A percentile compares a stretch with the other conserved stretches of the same genome.
phyloP scores from a whole-genome alignment of 2,888 invertebrate species.

The Pollenia labialis region DNA sequence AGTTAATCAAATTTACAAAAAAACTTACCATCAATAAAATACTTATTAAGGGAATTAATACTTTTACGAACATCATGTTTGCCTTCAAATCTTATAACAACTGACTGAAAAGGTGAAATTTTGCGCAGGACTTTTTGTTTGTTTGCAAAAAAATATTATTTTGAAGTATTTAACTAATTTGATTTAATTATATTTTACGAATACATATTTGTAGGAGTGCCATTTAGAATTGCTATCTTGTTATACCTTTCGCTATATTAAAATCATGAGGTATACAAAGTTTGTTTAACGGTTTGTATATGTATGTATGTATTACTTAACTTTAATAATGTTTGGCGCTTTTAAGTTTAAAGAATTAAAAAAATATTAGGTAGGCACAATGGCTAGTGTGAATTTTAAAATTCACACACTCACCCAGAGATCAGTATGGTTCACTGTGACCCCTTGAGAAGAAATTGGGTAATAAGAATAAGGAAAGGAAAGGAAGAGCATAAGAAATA shows the following conservation, averaged over 20 bases:
- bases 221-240: slow-evolving; percentile 10
- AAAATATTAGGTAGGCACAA: no score
- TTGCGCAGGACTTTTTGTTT: background rate
- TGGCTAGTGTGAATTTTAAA: no score
- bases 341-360: no score
- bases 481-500: no score
- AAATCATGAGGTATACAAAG: background rate
- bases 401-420: no score
- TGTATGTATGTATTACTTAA: background rate
- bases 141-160: background rate
- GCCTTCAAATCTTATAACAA: slow-evolving; percentile 22
- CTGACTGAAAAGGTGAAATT: slow-evolving; percentile 6
- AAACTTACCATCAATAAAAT: slow-evolving; percentile 41
- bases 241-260: background rate
- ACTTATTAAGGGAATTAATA: background rate
- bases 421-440: no score
- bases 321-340: background rate
- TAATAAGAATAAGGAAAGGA: no score
- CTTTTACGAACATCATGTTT: slow-evolving; percentile 18
- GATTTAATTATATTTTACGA: slow-evolving; percentile 50
- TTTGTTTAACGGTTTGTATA: background rate
- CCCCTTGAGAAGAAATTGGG: no score
- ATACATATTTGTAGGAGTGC: slow-evolving; percentile 37
- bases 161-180: slow-evolving; percentile 41
- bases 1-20: background rate